Evolutionary conservation across 2,888 invertebrate genomes (phyloP).

Genomic region (Andrena hattorfiana): DNA sequence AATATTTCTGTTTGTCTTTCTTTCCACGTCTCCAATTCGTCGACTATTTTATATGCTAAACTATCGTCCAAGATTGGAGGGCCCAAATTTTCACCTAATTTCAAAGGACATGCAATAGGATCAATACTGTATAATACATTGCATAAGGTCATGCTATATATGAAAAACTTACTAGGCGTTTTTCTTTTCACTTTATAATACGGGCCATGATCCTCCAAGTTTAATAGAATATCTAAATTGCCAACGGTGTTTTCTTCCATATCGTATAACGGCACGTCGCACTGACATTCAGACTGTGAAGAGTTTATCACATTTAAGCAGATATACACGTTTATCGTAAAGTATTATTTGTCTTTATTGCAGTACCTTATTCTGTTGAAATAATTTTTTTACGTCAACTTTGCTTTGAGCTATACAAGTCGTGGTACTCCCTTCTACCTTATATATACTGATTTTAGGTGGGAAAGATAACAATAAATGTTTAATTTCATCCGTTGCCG

Average conservation of each 20-base stretch:
- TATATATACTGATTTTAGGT: conserved; percentile 81
- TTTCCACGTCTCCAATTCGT: conserved; percentile 91
- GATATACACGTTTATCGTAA: background rate
- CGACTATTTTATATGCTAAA: conserved; percentile 87
- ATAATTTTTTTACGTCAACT: conserved; percentile 77
- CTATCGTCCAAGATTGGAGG: conserved; percentile 81
- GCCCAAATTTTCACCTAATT: conserved; percentile 77
- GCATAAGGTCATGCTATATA: background rate
- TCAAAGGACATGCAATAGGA: background rate
- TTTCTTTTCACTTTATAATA: conserved; percentile 74
- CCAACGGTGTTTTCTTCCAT: conserved; percentile 75
- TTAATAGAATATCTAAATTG: conserved; percentile 73
- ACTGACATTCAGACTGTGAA: conserved; percentile 73
- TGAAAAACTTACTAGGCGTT: conserved; percentile 65
- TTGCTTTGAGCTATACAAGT: conserved; percentile 73
- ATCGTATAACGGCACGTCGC: conserved; percentile 75
- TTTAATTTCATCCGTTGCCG: conserved; percentile 78
- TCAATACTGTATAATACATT: background rate
- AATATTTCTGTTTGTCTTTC: conserved; percentile 89
- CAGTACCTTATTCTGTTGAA: conserved; percentile 76
- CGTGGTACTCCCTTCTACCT: conserved; percentile 68
- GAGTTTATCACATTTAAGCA: conserved; percentile 6
- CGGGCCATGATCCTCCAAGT: conserved; percentile 79
- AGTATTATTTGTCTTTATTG: background rate
- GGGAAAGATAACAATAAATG: conserved; percentile 79